Percentiles rank a stretch among this genome's conserved stretches.
Conservation (phyloP, 1,140 invertebrate species). For the Monomorium pharaonis region DNA sequence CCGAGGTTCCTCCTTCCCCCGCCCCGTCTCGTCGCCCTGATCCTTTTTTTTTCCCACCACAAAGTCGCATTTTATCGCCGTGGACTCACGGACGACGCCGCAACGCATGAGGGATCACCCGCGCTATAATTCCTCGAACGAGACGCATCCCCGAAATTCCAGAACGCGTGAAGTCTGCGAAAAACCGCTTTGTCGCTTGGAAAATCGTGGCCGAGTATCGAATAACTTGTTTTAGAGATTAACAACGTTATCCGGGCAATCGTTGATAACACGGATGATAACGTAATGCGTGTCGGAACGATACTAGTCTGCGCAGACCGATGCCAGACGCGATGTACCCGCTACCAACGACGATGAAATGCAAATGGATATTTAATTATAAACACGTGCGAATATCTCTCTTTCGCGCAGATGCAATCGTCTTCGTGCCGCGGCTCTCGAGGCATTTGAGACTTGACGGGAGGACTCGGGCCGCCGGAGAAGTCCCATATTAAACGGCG, state of each 20-base stretch:
- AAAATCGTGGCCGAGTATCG: not conserved
- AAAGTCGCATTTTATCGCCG: not conserved
- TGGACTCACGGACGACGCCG: not conserved
- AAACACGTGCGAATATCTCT: conserved; percentile 7
- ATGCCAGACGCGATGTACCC: not conserved
- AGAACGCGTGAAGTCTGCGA: no score
- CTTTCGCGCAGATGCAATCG: not conserved
- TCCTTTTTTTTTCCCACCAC: not conserved
- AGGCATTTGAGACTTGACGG: not conserved
- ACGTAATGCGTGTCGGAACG: not conserved
- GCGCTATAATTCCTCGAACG: not conserved
- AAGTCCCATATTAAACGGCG: conserved; percentile 22
- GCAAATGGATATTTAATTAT: conserved; percentile 28
- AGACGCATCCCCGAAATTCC: not conserved
- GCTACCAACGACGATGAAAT: not conserved
- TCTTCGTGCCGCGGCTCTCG: not conserved
- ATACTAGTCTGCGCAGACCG: not conserved
- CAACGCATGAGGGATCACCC: not conserved
- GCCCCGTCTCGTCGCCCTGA: conserved; percentile 2
- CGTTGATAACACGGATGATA: not conserved
- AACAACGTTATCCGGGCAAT: not conserved
- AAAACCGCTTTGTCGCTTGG: not conserved
- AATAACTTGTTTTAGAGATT: conserved; percentile 19
- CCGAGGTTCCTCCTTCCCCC: not conserved
- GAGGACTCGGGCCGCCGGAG: not conserved